Evolutionary conservation across 37 sponge, comb jelly and placozoan species (phyloP), one percentile per base, ranked within the genome.

Genomic region (Diacarnus erythraeanus): DNA sequence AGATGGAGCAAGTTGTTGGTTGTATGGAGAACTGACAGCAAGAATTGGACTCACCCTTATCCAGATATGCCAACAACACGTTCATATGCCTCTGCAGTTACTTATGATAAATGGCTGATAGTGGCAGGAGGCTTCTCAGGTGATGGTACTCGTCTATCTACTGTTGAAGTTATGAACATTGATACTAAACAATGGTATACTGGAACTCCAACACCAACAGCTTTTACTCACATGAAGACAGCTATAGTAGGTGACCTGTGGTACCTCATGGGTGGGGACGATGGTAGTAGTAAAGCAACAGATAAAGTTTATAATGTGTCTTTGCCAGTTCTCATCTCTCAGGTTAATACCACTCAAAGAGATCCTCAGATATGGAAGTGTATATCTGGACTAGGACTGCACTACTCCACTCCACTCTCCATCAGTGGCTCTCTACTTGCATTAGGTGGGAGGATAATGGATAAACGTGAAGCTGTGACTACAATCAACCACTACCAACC

Each of bases 1-100:
- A 1, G 34, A 2, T 31, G 5, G 29, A 31, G 33, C 9, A 64
- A 38, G 3, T 1, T 42, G 23, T 1, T 78, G 47, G 41, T 18
- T 8, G 3, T 78, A 23, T 78, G 78, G 78, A 63, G 60, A 27
- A 39, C 38, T 30, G 31, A 20, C 27, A 39, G 25, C 37, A 37
- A 33, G 27, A 27, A 40, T 0, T 79, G 80, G 80, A 41, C 36
- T 38, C 38, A 67, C 36, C 80, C 80, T 6, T 79, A 69, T 66
- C 80, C 80, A 30, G 42, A 40, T 2, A 69, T 79, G 70, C 69
- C 70, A 38, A 79, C 70, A 23, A 70, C 70, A 57, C 57, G 57
- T 17, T 47, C 2, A 21, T 5, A 2, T 1, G 27, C 56, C 21
- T 41, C 70, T 79, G 80, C 57, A 2, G 57, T 79, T 17, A 27